A percentile compares a stretch with the other conserved stretches of the same genome.
phyloP scores from a whole-genome alignment of 2,797 vertebrate species.

The Manis pentadactyla region DNA sequence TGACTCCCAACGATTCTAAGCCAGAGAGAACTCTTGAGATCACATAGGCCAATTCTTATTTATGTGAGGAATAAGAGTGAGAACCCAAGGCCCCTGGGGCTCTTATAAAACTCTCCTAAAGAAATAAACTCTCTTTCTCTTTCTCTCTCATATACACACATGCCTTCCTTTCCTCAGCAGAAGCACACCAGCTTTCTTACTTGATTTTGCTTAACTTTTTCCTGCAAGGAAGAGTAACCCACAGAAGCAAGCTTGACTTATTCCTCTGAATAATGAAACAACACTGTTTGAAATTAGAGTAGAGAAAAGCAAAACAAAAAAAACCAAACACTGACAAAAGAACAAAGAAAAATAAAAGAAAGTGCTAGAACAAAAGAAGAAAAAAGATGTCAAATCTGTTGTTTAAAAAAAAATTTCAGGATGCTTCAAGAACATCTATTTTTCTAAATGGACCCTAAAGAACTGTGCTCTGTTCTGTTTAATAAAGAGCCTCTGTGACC shows the following conservation, averaged over 20 bases:
- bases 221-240: neutral
- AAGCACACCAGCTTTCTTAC: neutral
- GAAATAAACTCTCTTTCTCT: neutral
- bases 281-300: slow-evolving; percentile 28
- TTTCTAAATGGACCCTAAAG: neutral
- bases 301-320: neutral
- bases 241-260: neutral
- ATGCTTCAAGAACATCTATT: neutral
- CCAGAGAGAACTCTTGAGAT: neutral
- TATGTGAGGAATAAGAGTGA: neutral
- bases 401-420: neutral
- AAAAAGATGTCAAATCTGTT: neutral
- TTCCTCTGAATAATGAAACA: slow-evolving; percentile 10
- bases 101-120: neutral
- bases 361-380: neutral
- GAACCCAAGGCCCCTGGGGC: neutral
- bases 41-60: neutral
- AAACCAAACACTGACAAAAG: neutral
- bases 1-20: neutral
- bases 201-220: neutral
- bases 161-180: neutral
- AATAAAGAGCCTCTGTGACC: neutral
- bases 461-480: neutral
- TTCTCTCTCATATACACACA: neutral
- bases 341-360: neutral